A percentile compares a stretch with the other conserved stretches of the same genome.
Conservation (phyloP, 2,888 invertebrate genomes). For the Megalurothrips usitatus region DNA sequence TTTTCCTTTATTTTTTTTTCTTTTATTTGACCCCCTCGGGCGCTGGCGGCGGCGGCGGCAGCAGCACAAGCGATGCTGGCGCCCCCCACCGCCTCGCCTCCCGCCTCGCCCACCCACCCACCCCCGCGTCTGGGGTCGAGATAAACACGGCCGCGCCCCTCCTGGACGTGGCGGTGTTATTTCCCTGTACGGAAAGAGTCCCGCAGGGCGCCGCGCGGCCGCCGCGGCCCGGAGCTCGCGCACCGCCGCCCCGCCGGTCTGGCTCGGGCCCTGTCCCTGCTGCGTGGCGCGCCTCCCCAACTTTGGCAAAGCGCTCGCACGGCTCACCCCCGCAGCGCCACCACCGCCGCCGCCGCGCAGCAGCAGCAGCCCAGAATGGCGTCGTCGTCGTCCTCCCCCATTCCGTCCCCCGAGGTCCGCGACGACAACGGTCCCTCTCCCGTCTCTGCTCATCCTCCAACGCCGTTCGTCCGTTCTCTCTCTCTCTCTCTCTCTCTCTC, state of each 20-base stretch:
- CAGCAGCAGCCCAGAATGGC: neutral
- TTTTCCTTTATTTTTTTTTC: neutral
- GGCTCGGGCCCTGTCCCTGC: conserved; percentile 8
- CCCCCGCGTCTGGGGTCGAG: neutral
- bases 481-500: too few species aligned
- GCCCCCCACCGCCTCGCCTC: conserved; percentile 25
- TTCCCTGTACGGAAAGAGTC: conserved; percentile 35
- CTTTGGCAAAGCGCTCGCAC: neutral
- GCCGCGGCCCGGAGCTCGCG: conserved; percentile 42
- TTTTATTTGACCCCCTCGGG: neutral
- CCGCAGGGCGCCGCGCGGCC: conserved; percentile 42
- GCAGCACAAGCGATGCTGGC: too few species aligned
- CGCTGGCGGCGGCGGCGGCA: neutral
- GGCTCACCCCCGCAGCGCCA: neutral
- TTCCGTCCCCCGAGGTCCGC: too few species aligned
- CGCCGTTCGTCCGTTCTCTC: too few species aligned
- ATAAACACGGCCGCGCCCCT: conserved; percentile 31
- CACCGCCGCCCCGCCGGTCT: conserved; percentile 11
- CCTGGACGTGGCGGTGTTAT: conserved; percentile 20
- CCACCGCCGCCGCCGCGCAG: neutral
- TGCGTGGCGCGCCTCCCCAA: neutral
- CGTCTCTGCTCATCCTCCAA: too few species aligned
- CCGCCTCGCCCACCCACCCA: conserved; percentile 17
- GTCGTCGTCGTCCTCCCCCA: neutral
- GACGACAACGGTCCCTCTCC: too few species aligned